Conservation (phyloP, 2,888 invertebrate species). For the Aleiodes alternator region DNA sequence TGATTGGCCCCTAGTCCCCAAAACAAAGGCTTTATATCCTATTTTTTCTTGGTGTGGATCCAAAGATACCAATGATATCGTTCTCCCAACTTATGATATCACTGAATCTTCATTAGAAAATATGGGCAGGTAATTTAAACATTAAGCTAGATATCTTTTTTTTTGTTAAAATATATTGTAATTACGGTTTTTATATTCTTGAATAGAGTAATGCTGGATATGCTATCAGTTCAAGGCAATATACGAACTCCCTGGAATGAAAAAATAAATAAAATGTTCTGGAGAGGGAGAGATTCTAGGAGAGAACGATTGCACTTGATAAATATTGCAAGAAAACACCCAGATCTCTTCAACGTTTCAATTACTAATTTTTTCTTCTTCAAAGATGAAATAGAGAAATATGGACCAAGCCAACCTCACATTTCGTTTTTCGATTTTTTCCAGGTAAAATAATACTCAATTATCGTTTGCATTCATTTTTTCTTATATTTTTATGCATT, state of each 20-base stretch:
- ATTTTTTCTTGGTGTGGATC: slow-evolving; percentile 99
- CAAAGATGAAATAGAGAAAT: slow-evolving; percentile 86
- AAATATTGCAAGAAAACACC: slow-evolving; percentile 84
- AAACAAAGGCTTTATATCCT: slow-evolving; percentile 80
- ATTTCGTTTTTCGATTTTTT: slow-evolving; percentile 96
- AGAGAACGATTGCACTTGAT: slow-evolving; percentile 89
- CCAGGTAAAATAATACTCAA: slow-evolving; percentile 81
- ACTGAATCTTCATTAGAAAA: slow-evolving; percentile 94
- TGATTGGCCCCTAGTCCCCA: slow-evolving; percentile 91
- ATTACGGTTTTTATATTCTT: slow-evolving; percentile 41
- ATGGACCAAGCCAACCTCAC: slow-evolving; percentile 90
- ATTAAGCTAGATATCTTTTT: background rate
- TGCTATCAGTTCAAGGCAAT: slow-evolving; percentile 92
- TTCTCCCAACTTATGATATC: slow-evolving; percentile 96
- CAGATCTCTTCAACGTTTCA: slow-evolving; percentile 91
- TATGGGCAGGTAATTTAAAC: slow-evolving; percentile 86
- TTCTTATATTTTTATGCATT: slow-evolving; percentile 38
- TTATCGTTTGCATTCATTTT: background rate
- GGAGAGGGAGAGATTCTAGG: slow-evolving; percentile 96
- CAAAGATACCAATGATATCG: slow-evolving; percentile 88
- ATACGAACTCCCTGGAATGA: slow-evolving; percentile 83
- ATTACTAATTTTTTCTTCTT: slow-evolving; percentile 98
- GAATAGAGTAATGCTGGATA: slow-evolving; percentile 89
- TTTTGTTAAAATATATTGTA: background rate
- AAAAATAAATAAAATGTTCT: slow-evolving; percentile 87